A percentile compares a stretch with the other conserved stretches of the same genome.
These are phyloP conservation scores for Peromyscus melanophrys DNA, from an alignment of 2,797 vertebrate genomes.

Conservation along the genomic window DNA sequence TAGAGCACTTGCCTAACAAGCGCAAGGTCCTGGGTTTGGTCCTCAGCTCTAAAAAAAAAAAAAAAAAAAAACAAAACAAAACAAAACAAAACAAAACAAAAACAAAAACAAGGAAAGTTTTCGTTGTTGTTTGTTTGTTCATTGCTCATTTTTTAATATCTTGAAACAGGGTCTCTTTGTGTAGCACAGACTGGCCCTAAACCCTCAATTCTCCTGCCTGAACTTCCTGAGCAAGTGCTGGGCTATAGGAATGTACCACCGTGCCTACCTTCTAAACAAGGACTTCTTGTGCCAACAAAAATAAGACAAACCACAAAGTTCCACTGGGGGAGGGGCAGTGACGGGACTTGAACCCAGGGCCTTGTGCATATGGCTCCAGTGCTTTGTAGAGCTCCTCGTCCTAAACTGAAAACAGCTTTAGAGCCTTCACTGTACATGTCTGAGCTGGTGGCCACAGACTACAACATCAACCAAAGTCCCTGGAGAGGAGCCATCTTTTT, in stretches of 20 bases:
- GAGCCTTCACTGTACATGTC: not conserved
- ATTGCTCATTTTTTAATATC: not conserved
- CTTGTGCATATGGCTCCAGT: not conserved
- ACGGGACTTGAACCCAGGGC: not conserved
- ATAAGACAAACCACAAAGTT: constrained; percentile 35
- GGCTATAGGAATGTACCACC: not conserved
- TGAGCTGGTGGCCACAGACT: not conserved
- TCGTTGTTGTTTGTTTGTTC: not conserved
- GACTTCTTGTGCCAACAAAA: constrained; percentile 37
- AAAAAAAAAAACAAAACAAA: no score
- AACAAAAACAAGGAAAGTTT: no score
- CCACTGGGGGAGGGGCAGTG: not conserved
- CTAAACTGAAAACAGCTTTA: constrained; percentile 33
- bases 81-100: no score
- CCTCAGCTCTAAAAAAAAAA: no score
- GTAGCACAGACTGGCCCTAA: not conserved
- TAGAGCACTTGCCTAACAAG: no score
- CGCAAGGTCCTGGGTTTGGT: no score
- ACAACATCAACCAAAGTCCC: not conserved
- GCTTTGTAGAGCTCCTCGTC: constrained; percentile 25
- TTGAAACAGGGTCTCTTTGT: not conserved
- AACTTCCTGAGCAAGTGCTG: not conserved
- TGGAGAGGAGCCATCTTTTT: not conserved
- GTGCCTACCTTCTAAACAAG: not conserved
- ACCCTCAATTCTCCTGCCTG: not conserved